Conservation (phyloP, 2,888 invertebrate genomes). For the Bugulina stolonifera region DNA sequence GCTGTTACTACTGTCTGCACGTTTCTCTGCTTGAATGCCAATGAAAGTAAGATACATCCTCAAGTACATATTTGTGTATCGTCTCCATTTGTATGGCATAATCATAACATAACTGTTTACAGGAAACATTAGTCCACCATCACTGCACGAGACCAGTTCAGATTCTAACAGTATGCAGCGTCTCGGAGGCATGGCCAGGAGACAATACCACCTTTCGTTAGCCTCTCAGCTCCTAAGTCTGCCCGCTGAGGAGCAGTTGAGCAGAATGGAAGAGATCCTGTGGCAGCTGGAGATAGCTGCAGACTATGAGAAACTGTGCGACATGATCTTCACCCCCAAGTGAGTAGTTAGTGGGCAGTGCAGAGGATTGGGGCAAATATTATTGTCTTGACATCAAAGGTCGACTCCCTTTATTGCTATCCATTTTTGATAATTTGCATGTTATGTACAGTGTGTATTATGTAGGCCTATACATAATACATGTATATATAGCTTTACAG, state of each 20-base stretch:
- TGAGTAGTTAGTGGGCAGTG: constrained; percentile 33
- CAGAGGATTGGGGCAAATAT: too few species aligned
- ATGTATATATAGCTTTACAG: too few species aligned
- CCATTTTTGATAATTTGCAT: neutral
- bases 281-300: constrained; percentile 44
- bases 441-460: neutral
- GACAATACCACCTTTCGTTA: neutral
- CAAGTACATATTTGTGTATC: too few species aligned
- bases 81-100: too few species aligned
- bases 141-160: constrained; percentile 32
- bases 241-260: constrained; percentile 30
- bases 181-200: constrained; percentile 3
- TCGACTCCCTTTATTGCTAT: neutral
- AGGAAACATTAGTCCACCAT: constrained; percentile 36
- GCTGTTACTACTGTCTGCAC: too few species aligned
- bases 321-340: constrained; percentile 38
- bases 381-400: too few species aligned
- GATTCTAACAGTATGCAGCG: constrained; percentile 11
- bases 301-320: constrained; percentile 35
- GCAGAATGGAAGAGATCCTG: constrained; percentile 41
- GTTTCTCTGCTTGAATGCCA: too few species aligned
- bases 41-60: too few species aligned
- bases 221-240: neutral
- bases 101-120: too few species aligned
- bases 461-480: too few species aligned